Base-by-base conservation (phyloP, 2,888 invertebrate genomes). In the Euspilapteryx auroguttella region DNA sequence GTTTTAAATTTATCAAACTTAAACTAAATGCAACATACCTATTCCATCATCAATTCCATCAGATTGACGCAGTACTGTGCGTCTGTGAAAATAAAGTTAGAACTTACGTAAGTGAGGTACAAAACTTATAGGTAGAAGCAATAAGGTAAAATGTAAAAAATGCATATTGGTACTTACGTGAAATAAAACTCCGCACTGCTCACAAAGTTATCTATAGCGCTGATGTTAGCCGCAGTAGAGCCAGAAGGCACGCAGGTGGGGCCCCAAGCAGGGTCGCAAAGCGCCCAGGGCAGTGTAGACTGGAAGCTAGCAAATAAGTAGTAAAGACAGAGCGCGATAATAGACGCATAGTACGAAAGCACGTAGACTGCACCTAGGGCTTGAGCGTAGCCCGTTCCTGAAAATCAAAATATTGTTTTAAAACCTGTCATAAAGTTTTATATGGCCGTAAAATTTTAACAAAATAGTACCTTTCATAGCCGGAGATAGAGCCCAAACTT, bases 401-500 rank as follows among this genome's bases (percentile, higher is more conserved):
- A 27, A 48, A 49, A 31, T 30, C 21, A 14, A 11, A 30, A 14
- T 29, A 3, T 21, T 20, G 11, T 22, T 14, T 3, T 25, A 14
- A 3, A 14, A 14, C 14, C 14, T 12, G 12, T 13, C n/a, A 10
- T 23, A 8, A n/a, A n/a, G n/a, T n/a, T n/a, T n/a, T n/a, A n/a
- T n/a, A n/a, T n/a, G n/a, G n/a, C n/a, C n/a, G n/a, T n/a, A n/a
- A n/a, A n/a, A n/a, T n/a, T n/a, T n/a, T n/a, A n/a, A n/a, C n/a
- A n/a, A n/a, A n/a, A n/a, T n/a, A 21, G 12, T 38, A 88, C 90
- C 91, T 82, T 85, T 86, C 59, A 92, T 82, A 1, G 86, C 80
- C 2, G 93, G 92, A 21, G 78, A 69, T 7, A 81, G 42, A 2
- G 75, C 63, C 81, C 82, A 81, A 25, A 89, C 80, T 54, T 85